Conservation (phyloP, 2,888 invertebrate genomes). For the Polymixis flavicincta region DNA sequence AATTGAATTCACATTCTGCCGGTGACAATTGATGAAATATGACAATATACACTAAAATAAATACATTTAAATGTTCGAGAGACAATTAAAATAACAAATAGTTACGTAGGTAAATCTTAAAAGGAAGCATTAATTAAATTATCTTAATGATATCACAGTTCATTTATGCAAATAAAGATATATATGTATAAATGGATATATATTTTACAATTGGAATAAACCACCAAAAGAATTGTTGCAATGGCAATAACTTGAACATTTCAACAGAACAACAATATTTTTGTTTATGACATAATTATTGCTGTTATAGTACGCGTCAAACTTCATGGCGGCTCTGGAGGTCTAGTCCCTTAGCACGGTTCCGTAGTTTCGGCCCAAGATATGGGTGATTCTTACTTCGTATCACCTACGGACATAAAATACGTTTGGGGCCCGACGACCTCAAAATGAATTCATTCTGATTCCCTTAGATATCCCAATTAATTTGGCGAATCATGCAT, state of each 20-base stretch:
- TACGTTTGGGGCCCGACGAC: no score
- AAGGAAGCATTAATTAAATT: conserved; percentile 87
- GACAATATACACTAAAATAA: conserved; percentile 65
- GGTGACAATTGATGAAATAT: conserved; percentile 69
- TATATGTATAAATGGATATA: conserved; percentile 68
- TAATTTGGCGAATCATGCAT: no score
- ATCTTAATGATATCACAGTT: conserved; percentile 90
- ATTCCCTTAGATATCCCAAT: no score
- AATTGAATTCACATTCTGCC: conserved; percentile 75
- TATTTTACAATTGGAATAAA: conserved; percentile 53
- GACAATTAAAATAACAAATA: conserved; percentile 62
- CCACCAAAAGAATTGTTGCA: conserved; percentile 72
- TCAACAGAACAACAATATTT: conserved; percentile 62
- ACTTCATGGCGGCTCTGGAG: background rate
- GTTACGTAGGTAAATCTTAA: conserved; percentile 65
- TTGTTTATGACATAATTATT: conserved; percentile 36
- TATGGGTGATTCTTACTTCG: background rate
- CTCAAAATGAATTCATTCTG: no score
- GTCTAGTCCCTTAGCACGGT: background rate
- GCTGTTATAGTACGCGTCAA: conserved; percentile 11
- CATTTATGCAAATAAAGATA: conserved; percentile 89
- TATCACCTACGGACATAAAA: background rate
- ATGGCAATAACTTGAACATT: conserved; percentile 76
- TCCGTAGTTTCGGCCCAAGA: background rate
- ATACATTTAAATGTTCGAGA: conserved; percentile 52